Evolutionary conservation across 2,888 invertebrate genomes (phyloP).

Genomic region (Thumatha senex): DNA sequence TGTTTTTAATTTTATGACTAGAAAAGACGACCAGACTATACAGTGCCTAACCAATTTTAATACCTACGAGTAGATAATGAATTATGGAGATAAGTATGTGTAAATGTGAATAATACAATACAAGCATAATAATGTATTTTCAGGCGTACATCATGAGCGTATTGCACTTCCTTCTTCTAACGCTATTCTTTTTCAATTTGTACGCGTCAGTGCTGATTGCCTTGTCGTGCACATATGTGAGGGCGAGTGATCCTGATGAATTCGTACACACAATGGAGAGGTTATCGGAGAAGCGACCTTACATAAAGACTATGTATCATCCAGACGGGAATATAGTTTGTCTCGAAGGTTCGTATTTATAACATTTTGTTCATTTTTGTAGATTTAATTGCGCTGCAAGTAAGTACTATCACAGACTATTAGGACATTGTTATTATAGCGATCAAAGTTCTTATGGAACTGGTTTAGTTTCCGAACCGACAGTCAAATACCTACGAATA

Average conservation of each 20-base stretch:
- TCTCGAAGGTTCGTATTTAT: slow-evolving; percentile 47
- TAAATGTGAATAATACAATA: no score
- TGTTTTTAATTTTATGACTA: no score
- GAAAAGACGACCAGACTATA: no score
- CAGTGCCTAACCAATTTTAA: no score
- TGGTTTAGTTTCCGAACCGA: no score
- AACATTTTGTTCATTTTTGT: background rate
- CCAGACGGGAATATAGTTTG: slow-evolving; percentile 70
- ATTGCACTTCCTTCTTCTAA: slow-evolving; percentile 72
- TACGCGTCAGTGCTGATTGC: slow-evolving; percentile 70
- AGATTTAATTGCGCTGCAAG: background rate
- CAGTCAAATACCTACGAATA: no score
- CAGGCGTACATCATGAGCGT: slow-evolving; percentile 80
- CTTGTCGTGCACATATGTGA: slow-evolving; percentile 67
- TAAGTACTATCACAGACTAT: background rate
- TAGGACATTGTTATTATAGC: no score
- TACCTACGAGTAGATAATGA: no score
- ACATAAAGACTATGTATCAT: slow-evolving; percentile 52
- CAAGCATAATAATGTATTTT: slow-evolving; percentile 28
- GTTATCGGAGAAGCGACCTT: slow-evolving; percentile 48
- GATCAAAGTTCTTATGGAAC: no score
- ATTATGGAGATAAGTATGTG: no score
- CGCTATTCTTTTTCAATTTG: slow-evolving; percentile 72
- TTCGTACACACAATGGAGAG: slow-evolving; percentile 43
- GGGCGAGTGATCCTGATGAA: slow-evolving; percentile 49